Base-by-base conservation (phyloP, 2,113 vertebrate species). In the Stercorarius parasiticus region DNA sequence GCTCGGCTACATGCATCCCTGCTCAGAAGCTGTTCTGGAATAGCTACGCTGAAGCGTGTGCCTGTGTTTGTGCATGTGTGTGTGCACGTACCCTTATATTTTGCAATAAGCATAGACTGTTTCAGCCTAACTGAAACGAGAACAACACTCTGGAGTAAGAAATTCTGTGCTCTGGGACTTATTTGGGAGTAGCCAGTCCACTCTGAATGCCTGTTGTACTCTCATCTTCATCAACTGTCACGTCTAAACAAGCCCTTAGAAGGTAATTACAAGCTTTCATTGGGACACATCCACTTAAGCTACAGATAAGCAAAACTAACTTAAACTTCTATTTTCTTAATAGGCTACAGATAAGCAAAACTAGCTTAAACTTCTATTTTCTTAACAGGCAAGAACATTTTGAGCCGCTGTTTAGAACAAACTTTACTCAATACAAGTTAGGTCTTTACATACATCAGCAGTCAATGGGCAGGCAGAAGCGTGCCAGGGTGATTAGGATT, bases 341-440 rank as follows among this genome's bases (percentile, higher is more conserved):
- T 15, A 61, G 71, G 6, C 43, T 45, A 18, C 1, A 3, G 40
- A 77, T 92, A 86, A 94, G 80, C 59, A 88, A 82, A 88, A n/a
- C 53, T 70, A 70, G 36, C 59, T 86, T 80, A 15, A 95, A 61
- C 9, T 73, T 65, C 50, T 61, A 0, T 56, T 91, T 86, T 78
- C 36, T 62, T 52, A 69, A 61, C 16, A 61, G 71, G 6, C 38
- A 85, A 50, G 62, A 82, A 52, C 27, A 27, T 61, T 88, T 93
- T 73, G 53, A 73, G 30, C 61, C 56, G 22, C 59, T 62, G 52
- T 90, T 96, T 76, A 77, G 58, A 80, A 21, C 11, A 84, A 94
- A 78, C 42, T 18, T 90, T 52, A 52, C 23, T 25, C 1, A 4
- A 36, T 45, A 13, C 3, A n/a, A 53, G 21, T 56, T 64, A 65